phyloP scores from a whole-genome alignment of 1,140 invertebrate genomes.

The Octopus sinensis region DNA sequence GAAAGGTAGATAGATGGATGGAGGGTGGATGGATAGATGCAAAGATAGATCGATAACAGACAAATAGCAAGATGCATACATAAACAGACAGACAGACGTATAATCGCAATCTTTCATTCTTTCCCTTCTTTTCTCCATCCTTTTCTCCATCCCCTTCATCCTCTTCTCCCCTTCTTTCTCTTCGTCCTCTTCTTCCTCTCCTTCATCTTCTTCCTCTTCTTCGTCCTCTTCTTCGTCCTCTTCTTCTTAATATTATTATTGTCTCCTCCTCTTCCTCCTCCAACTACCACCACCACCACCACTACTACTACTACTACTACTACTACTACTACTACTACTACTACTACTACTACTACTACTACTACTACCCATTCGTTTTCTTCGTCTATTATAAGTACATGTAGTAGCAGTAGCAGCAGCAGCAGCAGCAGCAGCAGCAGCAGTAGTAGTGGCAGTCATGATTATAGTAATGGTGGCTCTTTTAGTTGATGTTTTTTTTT shows the following conservation, averaged over 20 bases:
- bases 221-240: neutral
- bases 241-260: no score
- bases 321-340: neutral
- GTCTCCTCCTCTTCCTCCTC: no score
- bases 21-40: neutral
- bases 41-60: neutral
- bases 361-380: neutral
- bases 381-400: neutral
- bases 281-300: neutral
- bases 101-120: neutral
- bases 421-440: no score
- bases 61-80: neutral
- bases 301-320: neutral
- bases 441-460: no score
- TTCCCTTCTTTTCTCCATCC: neutral
- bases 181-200: neutral
- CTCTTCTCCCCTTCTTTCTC: neutral
- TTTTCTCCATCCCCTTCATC: neutral
- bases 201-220: neutral
- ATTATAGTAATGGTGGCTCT: no score
- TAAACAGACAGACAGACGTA: neutral
- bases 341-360: neutral
- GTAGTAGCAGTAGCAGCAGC: neutral
- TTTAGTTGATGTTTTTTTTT: no score
- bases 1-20: neutral